Evolutionary conservation across 30 jellyfish, hydroid and myxozoan species (phyloP), one percentile per base, ranked within the genome.

Genomic region (Mastigias papua): DNA sequence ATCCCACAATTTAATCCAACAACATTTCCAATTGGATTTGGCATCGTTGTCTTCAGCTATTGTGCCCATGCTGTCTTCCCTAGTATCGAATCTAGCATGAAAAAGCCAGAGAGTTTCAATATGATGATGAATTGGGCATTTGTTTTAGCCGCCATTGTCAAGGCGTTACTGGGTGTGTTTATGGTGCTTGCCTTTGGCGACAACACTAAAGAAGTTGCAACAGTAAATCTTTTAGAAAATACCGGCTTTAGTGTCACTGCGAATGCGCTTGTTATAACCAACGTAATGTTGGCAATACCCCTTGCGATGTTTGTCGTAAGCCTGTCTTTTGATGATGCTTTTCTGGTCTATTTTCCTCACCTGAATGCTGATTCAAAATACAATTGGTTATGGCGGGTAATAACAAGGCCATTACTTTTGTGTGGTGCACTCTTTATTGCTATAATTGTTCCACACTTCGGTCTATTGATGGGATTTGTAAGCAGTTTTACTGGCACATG

Each of bases 11-110:
- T 94, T 80, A 84, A 94, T 61, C 95, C 97, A 50, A 49, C 90
- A 51, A 94, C 97, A 78, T 94, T 94, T 46, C 99, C 99, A 1
- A 80, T 94, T 30, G 99, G 97, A 3, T 90, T 94, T 73, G 99
- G 99, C 35, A 94, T 94, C 27, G 91, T 94, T 26, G 99, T 94
- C 25, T 94, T 94, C 86, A 90, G 98, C 37, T 94, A 94, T 57
- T 94, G 99, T 58, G 99, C 99, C 20, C 99, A 94, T 66, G 97
- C 99, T 13, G 99, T 94, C 31, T 94, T 94, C 72, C 99, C 99
- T 17, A 90, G 99, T 86, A 94, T 94, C 48, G 99, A 94, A 72
- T 86, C 93, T 4, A 90, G 98, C 70, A 94, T 94, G 99, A 94
- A 82, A 65, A 82, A 94, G 49, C 97, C 99, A 25, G 90, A 84